Percentiles rank a stretch among this genome's conserved stretches.
phyloP scores from a whole-genome alignment of 2,888 invertebrate species.

The Xylophagus ater region DNA sequence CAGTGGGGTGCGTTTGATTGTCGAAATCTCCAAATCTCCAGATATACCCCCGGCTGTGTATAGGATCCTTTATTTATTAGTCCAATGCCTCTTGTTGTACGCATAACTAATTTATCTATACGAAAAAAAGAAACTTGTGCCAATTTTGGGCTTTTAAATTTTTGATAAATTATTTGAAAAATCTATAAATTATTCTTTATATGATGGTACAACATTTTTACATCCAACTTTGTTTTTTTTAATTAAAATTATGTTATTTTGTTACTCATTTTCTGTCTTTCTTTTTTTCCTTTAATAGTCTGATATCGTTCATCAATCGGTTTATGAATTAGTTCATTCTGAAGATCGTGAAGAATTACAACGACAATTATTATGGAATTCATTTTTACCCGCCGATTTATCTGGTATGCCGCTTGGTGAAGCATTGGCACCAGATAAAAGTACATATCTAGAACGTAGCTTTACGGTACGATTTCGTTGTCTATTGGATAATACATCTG shows the following conservation, averaged over 20 bases:
- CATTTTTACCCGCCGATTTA: slow-evolving; percentile 60
- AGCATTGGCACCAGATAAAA: slow-evolving; percentile 77
- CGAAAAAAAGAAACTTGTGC: too few species aligned
- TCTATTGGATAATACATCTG: slow-evolving; percentile 97
- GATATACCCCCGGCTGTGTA: slow-evolving; percentile 18
- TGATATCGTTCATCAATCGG: slow-evolving; percentile 98
- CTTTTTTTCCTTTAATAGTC: slow-evolving; percentile 53
- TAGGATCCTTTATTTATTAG: too few species aligned
- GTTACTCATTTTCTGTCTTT: slow-evolving; percentile 3
- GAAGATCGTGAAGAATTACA: slow-evolving; percentile 97
- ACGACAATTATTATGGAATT: slow-evolving; percentile 89
- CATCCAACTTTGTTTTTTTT: not conserved
- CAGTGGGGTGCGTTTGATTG: slow-evolving; percentile 14
- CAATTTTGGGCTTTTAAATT: too few species aligned
- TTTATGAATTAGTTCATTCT: slow-evolving; percentile 97
- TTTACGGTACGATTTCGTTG: slow-evolving; percentile 99
- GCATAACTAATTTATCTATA: too few species aligned
- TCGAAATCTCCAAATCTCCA: slow-evolving; percentile 13
- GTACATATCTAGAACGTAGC: slow-evolving; percentile 84
- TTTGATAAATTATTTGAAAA: too few species aligned
- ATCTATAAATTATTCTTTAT: too few species aligned
- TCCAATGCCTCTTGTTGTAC: too few species aligned
- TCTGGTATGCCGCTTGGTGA: slow-evolving; percentile 68
- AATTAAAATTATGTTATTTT: slow-evolving; percentile 2
- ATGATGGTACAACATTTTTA: not conserved